Conservation (phyloP, 2,888 invertebrate species). For the Argyresthia goedartella region DNA sequence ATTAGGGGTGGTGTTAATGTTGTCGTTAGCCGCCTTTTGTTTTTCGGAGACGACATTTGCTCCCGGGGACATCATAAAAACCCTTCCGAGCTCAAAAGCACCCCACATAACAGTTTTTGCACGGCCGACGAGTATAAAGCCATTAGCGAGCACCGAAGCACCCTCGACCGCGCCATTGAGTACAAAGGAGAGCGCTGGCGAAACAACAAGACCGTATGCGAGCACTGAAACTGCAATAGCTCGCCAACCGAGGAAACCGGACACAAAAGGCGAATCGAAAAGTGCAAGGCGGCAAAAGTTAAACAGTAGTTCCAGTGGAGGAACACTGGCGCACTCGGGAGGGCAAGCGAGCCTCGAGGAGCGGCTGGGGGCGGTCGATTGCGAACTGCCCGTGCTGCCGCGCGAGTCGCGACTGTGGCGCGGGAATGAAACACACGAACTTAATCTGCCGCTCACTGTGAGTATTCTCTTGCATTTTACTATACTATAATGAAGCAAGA, state of each 20-base stretch:
- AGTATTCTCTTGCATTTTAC: slow-evolving; percentile 28
- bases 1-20: slow-evolving; percentile 30
- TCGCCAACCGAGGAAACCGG: slow-evolving; percentile 39
- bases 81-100: slow-evolving; percentile 30
- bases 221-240: slow-evolving; percentile 32
- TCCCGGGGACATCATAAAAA: slow-evolving; percentile 32
- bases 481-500: not conserved
- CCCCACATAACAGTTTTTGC: slow-evolving; percentile 27
- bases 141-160: slow-evolving; percentile 37
- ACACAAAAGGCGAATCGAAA: slow-evolving; percentile 48
- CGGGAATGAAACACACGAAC: slow-evolving; percentile 79
- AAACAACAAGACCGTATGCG: slow-evolving; percentile 40
- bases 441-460: slow-evolving; percentile 76
- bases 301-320: slow-evolving; percentile 50
- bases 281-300: slow-evolving; percentile 57
- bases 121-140: slow-evolving; percentile 28
- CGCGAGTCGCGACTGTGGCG: slow-evolving; percentile 77
- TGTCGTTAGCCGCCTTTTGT: slow-evolving; percentile 35
- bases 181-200: slow-evolving; percentile 46
- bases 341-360: slow-evolving; percentile 71
- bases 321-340: slow-evolving; percentile 23
- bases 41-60: slow-evolving; percentile 30
- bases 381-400: slow-evolving; percentile 75
- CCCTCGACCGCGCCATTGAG: slow-evolving; percentile 37
- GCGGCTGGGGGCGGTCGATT: slow-evolving; percentile 74